A percentile compares a stretch with the other conserved stretches of the same genome.
Evolutionary conservation across 2,888 invertebrate species (phyloP).

Genomic region (Drosophila neoperkinsi): DNA sequence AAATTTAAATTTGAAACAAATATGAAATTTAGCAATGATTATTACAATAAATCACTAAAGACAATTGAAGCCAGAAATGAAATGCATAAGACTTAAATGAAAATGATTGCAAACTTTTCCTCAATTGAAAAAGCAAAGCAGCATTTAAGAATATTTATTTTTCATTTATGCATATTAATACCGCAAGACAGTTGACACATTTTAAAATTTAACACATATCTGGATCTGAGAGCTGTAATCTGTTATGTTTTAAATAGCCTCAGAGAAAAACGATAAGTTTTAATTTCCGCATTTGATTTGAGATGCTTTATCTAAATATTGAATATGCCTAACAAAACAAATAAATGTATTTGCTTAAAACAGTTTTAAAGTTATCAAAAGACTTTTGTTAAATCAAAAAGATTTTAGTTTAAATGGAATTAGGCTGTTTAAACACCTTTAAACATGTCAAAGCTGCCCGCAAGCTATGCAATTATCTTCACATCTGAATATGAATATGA

Average conservation of each 20-base stretch:
- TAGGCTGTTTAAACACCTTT: background rate
- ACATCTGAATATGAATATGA: constrained; percentile 2
- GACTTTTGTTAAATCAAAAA: background rate
- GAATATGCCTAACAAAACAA: background rate
- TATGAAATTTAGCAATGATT: background rate
- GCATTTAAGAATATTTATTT: background rate
- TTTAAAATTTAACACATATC: background rate
- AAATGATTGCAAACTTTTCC: background rate
- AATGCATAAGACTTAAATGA: background rate
- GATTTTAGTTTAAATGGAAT: background rate
- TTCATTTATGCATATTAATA: background rate
- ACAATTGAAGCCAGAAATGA: background rate
- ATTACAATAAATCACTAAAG: background rate
- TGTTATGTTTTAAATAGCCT: background rate
- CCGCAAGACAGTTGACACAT: background rate
- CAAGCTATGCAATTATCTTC: background rate
- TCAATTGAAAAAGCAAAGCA: background rate
- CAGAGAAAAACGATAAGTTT: background rate
- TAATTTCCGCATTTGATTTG: too few relatives aligned
- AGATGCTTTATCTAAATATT: background rate
- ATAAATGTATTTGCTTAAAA: background rate
- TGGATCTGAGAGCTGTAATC: background rate
- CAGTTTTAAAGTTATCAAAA: background rate
- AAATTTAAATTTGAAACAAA: background rate
- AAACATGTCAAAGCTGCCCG: background rate